A percentile compares a stretch with the other conserved stretches of the same genome.
These are phyloP conservation scores for Denticeps clupeoides DNA, from an alignment of 2,797 vertebrate genomes.

Conservation along the genomic window DNA sequence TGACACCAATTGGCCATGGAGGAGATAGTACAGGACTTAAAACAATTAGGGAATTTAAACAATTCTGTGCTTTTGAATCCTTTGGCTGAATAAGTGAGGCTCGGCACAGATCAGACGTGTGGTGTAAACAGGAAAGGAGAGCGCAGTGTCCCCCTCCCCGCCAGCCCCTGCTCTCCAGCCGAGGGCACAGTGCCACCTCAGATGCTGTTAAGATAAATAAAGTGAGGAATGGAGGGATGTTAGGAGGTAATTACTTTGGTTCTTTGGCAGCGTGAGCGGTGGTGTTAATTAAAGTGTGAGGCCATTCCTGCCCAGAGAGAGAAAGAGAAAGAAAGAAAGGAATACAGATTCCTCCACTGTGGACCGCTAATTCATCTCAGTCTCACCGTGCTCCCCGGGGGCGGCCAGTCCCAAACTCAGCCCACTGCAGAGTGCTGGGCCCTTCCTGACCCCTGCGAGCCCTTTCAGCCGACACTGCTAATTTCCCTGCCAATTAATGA, in stretches of 20 bases:
- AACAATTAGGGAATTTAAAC: conserved; percentile 40
- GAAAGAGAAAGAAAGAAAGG: conserved; percentile 8
- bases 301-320: conserved; percentile 30
- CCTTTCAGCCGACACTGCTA: conserved; percentile 38
- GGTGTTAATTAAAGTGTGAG: conserved; percentile 53
- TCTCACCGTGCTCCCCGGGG: conserved; percentile 26
- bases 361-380: conserved; percentile 33
- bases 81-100: conserved; percentile 31
- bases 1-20: too few relatives aligned
- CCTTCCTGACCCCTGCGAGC: conserved; percentile 41
- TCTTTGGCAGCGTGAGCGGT: conserved; percentile 39
- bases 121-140: conserved; percentile 36
- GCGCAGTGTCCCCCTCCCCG: too few relatives aligned
- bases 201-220: conserved; percentile 47
- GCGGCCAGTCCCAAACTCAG: conserved; percentile 20
- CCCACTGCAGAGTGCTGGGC: conserved; percentile 17
- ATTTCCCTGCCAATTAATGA: conserved; percentile 54
- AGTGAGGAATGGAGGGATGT: conserved; percentile 41
- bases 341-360: conserved; percentile 17
- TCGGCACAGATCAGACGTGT: conserved; percentile 34
- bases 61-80: conserved; percentile 34
- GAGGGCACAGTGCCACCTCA: conserved; percentile 11
- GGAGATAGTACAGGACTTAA: too few relatives aligned
- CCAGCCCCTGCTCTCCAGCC: too few relatives aligned
- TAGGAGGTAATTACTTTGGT: conserved; percentile 48